Evolutionary conservation across 2,888 invertebrate species (phyloP).

Genomic region (Chironomus riparius): DNA sequence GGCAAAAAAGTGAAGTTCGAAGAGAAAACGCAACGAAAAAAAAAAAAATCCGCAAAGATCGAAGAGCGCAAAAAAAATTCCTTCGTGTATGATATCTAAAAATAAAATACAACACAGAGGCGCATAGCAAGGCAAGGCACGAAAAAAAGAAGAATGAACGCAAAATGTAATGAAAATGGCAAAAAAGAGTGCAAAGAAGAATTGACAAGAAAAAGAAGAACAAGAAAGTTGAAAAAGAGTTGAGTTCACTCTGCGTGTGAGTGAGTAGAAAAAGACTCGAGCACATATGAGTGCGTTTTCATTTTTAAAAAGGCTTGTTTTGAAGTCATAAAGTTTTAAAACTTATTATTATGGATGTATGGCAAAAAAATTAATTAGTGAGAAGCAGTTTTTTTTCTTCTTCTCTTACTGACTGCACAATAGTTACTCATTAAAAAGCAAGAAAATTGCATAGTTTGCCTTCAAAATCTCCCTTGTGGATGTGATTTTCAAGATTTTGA

Average conservation of each 20-base stretch:
- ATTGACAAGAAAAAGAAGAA: neutral
- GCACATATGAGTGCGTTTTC: neutral
- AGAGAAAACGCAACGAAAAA: conserved; percentile 18
- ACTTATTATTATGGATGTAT: too few relatives aligned
- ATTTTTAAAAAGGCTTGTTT: too few relatives aligned
- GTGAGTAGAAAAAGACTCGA: neutral
- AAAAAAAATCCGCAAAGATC: conserved; percentile 7
- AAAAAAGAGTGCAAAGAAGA: conserved; percentile 4
- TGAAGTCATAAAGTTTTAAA: too few relatives aligned
- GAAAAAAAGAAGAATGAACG: neutral
- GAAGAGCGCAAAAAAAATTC: conserved; percentile 4
- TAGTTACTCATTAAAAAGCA: too few relatives aligned
- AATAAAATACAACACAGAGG: conserved; percentile 10
- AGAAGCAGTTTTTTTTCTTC: too few relatives aligned
- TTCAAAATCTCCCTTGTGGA: too few relatives aligned
- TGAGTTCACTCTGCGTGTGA: neutral
- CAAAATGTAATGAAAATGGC: conserved; percentile 19
- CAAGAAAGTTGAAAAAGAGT: neutral
- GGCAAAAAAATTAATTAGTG: too few relatives aligned
- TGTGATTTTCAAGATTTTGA: too few relatives aligned
- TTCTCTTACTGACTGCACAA: too few relatives aligned
- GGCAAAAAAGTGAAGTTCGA: neutral
- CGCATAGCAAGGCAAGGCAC: neutral
- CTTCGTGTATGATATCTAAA: conserved; percentile 18
- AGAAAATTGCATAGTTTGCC: too few relatives aligned